These are phyloP conservation scores for Leptocoma aspasia DNA, from an alignment of 2,113 vertebrate species.

Conservation along the genomic window DNA sequence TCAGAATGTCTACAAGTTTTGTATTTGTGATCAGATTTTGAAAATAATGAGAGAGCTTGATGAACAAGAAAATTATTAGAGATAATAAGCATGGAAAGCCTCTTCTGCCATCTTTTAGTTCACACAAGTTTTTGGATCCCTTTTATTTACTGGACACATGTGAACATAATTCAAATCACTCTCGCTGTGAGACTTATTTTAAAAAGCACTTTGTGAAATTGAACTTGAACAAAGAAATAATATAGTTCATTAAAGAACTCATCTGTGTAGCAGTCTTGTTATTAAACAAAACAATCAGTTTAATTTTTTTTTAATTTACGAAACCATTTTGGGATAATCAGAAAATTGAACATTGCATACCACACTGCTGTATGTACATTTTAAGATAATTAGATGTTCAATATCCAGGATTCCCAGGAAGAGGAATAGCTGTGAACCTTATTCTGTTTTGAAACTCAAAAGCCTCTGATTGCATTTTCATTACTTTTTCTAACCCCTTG, in stretches of 20 bases:
- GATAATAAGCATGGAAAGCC: background rate
- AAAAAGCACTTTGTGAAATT: background rate
- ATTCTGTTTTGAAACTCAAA: background rate
- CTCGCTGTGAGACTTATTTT: background rate
- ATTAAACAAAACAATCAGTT: background rate
- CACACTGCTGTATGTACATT: background rate
- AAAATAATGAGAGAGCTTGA: background rate
- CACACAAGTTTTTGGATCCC: background rate
- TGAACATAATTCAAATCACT: background rate
- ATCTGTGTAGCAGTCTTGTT: background rate
- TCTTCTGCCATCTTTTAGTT: background rate
- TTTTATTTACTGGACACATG: background rate
- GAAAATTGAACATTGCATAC: background rate
- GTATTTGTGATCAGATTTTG: background rate
- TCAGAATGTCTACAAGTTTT: background rate
- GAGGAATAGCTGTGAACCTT: background rate
- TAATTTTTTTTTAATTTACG: conserved; percentile 1
- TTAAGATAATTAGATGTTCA: conserved; percentile 16
- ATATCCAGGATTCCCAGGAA: background rate
- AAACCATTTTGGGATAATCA: background rate
- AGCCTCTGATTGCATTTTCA: background rate
- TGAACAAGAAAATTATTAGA: background rate
- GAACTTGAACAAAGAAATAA: background rate
- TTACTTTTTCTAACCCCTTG: background rate
- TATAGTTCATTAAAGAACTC: background rate